Evolutionary conservation across 2,888 invertebrate species (phyloP).

Genomic region (Leptopterna dolabrata): DNA sequence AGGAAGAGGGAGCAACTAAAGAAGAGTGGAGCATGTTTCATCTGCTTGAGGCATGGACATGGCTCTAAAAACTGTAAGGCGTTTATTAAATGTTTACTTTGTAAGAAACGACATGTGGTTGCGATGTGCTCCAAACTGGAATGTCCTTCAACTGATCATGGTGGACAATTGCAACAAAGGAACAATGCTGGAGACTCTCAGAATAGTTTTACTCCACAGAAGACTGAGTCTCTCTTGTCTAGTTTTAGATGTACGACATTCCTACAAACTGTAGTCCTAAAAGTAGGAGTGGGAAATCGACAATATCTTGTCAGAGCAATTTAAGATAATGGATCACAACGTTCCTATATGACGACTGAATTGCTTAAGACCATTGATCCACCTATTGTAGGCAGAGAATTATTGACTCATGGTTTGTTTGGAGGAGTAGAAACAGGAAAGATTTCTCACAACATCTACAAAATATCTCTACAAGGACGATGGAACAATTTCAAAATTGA

Average conservation of each 20-base stretch:
- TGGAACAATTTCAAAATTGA: neutral
- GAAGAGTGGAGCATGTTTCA: neutral
- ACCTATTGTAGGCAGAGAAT: neutral
- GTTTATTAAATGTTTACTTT: neutral
- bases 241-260: neutral
- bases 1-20: neutral
- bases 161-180: neutral
- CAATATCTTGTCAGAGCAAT: neutral
- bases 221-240: neutral
- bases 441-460: neutral
- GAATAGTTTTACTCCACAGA: neutral
- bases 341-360: neutral
- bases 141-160: neutral
- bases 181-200: neutral
- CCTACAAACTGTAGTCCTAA: constrained; percentile 18
- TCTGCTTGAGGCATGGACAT: neutral
- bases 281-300: neutral
- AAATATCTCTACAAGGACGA: neutral
- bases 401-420: constrained; percentile 19
- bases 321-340: constrained; percentile 14
- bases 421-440: neutral
- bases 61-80: neutral
- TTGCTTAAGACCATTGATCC: neutral
- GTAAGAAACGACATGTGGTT: neutral
- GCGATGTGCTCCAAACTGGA: constrained; percentile 1